These are phyloP conservation scores for Steinernema feltiae DNA, from an alignment of 1,140 invertebrate species.

Conservation along the genomic window DNA sequence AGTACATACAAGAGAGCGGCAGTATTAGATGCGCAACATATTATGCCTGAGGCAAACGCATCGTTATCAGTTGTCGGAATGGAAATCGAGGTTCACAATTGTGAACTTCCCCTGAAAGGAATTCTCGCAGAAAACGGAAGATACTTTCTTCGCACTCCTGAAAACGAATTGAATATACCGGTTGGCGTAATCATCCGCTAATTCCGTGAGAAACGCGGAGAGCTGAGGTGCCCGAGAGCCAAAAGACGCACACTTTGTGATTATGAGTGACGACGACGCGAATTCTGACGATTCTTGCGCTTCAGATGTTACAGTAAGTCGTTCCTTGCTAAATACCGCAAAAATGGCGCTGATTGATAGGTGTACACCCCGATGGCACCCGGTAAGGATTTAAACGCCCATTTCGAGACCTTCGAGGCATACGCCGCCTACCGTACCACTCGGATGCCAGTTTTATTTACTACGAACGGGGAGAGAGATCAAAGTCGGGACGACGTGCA, in stretches of 20 bases:
- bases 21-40: too few species aligned
- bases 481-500: too few species aligned
- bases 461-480: neutral
- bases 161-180: neutral
- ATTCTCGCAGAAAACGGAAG: neutral
- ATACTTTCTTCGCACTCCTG: too few species aligned
- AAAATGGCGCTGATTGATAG: neutral
- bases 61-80: too few species aligned
- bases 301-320: neutral
- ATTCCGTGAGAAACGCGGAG: neutral
- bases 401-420: neutral
- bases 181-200: neutral
- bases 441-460: neutral
- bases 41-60: too few species aligned
- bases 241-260: neutral
- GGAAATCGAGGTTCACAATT: too few species aligned
- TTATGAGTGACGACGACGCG: slow-evolving; percentile 3
- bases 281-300: neutral
- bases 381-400: neutral
- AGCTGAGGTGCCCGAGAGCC: neutral
- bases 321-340: too few species aligned
- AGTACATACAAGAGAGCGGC: too few species aligned
- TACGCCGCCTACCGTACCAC: neutral
- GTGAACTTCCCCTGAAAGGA: neutral
- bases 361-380: neutral